Conservation (phyloP, 1,140 invertebrate genomes). For the Euura lappo region DNA sequence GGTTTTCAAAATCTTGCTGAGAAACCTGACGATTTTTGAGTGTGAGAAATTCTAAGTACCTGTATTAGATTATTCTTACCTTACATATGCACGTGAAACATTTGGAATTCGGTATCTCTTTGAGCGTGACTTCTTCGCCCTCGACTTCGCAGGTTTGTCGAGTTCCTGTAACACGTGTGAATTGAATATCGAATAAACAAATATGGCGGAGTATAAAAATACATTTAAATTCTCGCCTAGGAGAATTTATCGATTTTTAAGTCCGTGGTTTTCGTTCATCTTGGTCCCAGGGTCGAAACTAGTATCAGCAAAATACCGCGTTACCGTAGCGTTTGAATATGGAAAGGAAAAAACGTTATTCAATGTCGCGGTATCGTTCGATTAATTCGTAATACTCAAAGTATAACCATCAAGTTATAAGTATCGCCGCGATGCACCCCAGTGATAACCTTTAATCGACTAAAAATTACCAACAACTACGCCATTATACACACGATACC, state of each 20-base stretch:
- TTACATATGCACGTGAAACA: constrained; percentile 55
- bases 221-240: too few relatives aligned
- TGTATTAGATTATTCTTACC: constrained; percentile 35
- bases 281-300: too few relatives aligned
- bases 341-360: too few relatives aligned
- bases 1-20: neutral
- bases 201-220: too few relatives aligned
- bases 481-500: neutral
- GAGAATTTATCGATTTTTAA: too few relatives aligned
- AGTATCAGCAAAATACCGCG: too few relatives aligned
- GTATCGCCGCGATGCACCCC: neutral
- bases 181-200: neutral
- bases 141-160: constrained; percentile 51
- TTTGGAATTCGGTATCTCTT: constrained; percentile 51
- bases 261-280: too few relatives aligned
- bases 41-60: too few relatives aligned
- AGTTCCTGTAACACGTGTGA: constrained; percentile 38
- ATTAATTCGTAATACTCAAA: neutral
- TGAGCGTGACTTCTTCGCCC: constrained; percentile 51
- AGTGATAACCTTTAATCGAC: neutral
- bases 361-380: neutral
- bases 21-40: too few relatives aligned
- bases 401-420: neutral
- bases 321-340: too few relatives aligned
- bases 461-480: neutral